Conservation (phyloP, 2,797 vertebrate genomes). For the Alca torda region DNA sequence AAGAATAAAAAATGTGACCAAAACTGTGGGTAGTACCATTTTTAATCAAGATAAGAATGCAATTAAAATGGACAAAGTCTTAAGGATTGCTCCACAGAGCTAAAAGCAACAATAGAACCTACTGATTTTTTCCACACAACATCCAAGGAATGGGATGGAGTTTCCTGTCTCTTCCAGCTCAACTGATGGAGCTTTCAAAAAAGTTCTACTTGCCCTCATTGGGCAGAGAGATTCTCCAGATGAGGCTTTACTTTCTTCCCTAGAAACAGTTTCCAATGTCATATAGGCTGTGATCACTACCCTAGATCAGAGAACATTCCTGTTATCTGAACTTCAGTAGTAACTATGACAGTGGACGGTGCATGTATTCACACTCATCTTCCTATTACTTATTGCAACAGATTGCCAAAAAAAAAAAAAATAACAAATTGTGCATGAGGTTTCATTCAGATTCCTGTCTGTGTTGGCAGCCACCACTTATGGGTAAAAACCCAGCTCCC, state of each 20-base stretch:
- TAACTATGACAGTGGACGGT: background rate
- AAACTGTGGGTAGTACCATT: background rate
- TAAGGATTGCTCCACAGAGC: background rate
- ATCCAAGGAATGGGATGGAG: background rate
- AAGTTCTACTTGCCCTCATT: background rate
- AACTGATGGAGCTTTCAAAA: background rate
- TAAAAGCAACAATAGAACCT: background rate
- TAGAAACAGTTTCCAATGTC: background rate
- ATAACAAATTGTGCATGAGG: background rate
- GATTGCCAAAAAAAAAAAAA: background rate
- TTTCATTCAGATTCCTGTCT: background rate
- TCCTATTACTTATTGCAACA: background rate
- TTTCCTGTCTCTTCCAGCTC: background rate
- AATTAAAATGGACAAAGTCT: background rate
- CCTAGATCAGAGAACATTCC: background rate
- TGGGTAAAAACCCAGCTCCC: background rate
- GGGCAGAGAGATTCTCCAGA: background rate
- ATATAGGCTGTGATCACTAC: accelerated
- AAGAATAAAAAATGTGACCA: background rate
- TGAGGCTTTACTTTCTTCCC: background rate
- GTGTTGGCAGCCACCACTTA: background rate
- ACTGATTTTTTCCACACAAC: background rate
- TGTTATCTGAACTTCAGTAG: background rate
- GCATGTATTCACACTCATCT: background rate
- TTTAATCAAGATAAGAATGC: background rate